Evolutionary conservation across 1,140 invertebrate genomes (phyloP).

Genomic region (Dreissena rostriformis): DNA sequence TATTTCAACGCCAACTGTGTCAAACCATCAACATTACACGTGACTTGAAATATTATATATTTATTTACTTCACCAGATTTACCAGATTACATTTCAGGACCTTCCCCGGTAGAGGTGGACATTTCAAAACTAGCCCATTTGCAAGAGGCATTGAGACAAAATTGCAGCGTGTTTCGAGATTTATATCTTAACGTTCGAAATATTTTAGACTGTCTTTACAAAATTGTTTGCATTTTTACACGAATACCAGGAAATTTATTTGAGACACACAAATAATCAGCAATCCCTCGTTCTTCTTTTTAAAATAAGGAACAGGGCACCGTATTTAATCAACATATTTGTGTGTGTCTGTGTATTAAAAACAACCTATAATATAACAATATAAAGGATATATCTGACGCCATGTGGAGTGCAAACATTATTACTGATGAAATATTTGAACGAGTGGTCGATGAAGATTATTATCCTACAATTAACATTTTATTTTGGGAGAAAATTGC

Average conservation of each 20-base stretch:
- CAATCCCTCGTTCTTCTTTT: neutral
- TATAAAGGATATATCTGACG: constrained; percentile 34
- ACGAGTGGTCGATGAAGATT: neutral
- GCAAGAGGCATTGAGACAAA: too few relatives aligned
- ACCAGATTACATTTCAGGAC: too few relatives aligned
- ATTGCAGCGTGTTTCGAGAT: too few relatives aligned
- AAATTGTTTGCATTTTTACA: constrained; percentile 16
- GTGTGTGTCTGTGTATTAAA: constrained; percentile 37
- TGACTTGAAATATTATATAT: too few relatives aligned
- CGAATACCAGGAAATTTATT: constrained; percentile 13
- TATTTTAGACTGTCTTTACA: neutral
- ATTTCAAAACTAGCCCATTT: too few relatives aligned
- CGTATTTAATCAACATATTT: constrained; percentile 70
- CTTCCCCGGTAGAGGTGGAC: too few relatives aligned
- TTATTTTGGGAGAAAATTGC: constrained; percentile 21
- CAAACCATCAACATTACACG: too few relatives aligned
- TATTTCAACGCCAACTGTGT: too few relatives aligned
- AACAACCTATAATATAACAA: constrained; percentile 5
- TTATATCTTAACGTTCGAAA: too few relatives aligned
- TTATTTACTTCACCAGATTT: too few relatives aligned
- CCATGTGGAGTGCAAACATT: constrained; percentile 5
- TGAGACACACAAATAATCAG: constrained; percentile 5
- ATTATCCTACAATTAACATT: neutral
- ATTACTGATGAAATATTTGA: constrained; percentile 21
- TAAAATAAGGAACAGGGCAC: constrained; percentile 54